Conservation (phyloP, 2,888 invertebrate species). For the Trissolcus brochymenae region DNA sequence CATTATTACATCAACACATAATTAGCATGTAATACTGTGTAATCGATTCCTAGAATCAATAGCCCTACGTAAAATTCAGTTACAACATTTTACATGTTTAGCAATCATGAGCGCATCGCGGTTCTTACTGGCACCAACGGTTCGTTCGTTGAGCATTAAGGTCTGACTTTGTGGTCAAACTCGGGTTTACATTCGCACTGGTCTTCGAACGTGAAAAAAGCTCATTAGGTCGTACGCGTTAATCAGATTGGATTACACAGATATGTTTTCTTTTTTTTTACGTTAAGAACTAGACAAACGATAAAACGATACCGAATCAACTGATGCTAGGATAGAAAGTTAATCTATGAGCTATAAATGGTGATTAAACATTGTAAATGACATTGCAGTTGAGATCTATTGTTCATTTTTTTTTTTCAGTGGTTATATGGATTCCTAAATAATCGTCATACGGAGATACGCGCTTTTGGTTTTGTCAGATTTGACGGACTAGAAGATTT, state of each 20-base stretch:
- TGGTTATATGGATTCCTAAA: conserved; percentile 53
- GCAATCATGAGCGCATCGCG: conserved; percentile 46
- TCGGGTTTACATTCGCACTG: conserved; percentile 11
- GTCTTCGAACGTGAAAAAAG: conserved; percentile 17
- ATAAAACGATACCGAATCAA: conserved; percentile 39
- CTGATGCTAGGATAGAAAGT: conserved; percentile 42
- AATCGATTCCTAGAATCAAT: conserved; percentile 41
- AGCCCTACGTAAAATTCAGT: conserved; percentile 33
- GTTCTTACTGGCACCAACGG: conserved; percentile 34
- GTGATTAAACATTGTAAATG: conserved; percentile 50
- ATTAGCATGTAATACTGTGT: conserved; percentile 61
- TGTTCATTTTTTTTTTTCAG: conserved; percentile 43
- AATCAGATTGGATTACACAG: conserved; percentile 47
- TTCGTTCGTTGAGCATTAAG: conserved; percentile 4
- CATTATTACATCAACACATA: conserved; percentile 71
- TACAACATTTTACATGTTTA: conserved; percentile 33
- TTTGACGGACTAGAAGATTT: conserved; percentile 33
- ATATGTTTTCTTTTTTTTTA: conserved; percentile 32
- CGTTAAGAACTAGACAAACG: conserved; percentile 51
- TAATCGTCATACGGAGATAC: conserved; percentile 47
- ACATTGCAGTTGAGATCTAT: conserved; percentile 55
- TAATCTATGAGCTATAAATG: conserved; percentile 52
- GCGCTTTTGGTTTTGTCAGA: conserved; percentile 30
- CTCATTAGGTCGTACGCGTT: conserved; percentile 41
- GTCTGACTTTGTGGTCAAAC: background rate